Base-by-base conservation (phyloP, 2,797 vertebrate species). In the Orestias chungarensis region DNA sequence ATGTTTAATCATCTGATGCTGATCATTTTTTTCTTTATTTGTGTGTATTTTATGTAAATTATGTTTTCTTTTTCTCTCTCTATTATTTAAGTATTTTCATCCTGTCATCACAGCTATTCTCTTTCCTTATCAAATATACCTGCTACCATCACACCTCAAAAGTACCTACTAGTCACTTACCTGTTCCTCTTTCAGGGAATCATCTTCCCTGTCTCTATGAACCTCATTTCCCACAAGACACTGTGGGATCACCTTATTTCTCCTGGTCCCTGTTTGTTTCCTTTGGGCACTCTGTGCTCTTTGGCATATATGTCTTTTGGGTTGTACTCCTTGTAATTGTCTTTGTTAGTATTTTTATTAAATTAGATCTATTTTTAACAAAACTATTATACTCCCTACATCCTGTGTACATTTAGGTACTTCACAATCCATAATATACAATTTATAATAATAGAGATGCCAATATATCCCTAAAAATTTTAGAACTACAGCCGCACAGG, bases 181-280 rank as follows among this genome's bases (percentile, higher is more conserved):
- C 35, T 25, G 11, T 14, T 61, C 57, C 57, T 38, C 20, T 38
- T 23, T 62, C 35, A 3, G 42, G 23, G 5, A 42, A 62, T 42
- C 59, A 4, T 42, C 38, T n/a, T n/a, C 33, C 18, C 20, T 23
- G 57, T 38, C 23, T 59, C 38, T 59, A 11, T 23, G 8, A 59
- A 3, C 33, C 38, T n/a, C 5, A 15, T 62, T 62, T 25, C 11
- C 35, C 6, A 15, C 40, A 33, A 40, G 59, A 11, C 2, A 7
- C 40, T 40, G 12, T 40, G 20, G 40, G 35, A 62, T 62, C 12
- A 20, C n/a, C 12, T 38, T 25, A 1, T 62, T 57, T 15, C 29
- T 57, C 29, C 29, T 59, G 55, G 55, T 59, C 55, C 31, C 55
- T 20, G 31, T 59, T 57, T 57, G 29, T 57, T 57, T 33, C 29